Conservation (phyloP, 2,888 invertebrate species). For the Halictus ligatus region DNA sequence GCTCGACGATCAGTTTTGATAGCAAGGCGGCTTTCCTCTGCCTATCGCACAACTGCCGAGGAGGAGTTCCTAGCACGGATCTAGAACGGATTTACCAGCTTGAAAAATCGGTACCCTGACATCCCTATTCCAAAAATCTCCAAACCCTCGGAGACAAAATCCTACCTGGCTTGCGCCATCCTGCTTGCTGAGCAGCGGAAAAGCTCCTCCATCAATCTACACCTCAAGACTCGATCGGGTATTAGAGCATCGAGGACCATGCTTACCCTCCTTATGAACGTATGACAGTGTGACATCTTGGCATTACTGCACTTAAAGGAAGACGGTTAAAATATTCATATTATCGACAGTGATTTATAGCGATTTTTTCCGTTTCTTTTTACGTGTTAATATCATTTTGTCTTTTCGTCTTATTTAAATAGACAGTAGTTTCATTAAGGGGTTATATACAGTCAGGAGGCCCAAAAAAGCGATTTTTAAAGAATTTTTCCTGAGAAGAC, state of each 20-base stretch:
- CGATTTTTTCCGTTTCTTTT: neutral
- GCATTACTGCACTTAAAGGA: neutral
- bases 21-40: neutral
- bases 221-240: neutral
- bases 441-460: no score
- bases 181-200: neutral
- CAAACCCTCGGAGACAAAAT: neutral
- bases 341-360: neutral
- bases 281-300: neutral
- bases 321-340: neutral
- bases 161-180: neutral
- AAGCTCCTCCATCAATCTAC: constrained; percentile 7
- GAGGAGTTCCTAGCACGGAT: neutral
- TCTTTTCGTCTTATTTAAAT: no score
- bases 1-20: neutral
- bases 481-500: no score
- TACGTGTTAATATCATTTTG: no score
- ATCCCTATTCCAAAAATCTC: neutral
- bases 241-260: neutral
- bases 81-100: neutral
- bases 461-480: no score
- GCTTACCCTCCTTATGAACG: neutral
- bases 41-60: neutral
- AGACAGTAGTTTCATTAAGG: no score
- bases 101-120: constrained; percentile 5